phyloP scores from a whole-genome alignment of 2,113 vertebrate genomes.

The Ochotona princeps region DNA sequence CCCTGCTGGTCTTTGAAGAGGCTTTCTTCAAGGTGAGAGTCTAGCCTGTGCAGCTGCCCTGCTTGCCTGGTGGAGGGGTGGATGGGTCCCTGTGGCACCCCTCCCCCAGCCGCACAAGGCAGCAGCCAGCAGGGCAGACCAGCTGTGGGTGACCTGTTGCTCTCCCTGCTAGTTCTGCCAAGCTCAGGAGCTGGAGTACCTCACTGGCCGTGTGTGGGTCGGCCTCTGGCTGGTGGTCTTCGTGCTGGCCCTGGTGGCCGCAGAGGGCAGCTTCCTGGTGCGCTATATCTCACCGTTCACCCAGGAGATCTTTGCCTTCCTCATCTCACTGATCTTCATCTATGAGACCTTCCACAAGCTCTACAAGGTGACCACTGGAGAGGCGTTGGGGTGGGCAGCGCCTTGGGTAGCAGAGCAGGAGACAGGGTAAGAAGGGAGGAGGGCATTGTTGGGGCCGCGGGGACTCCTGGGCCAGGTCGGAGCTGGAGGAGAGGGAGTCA shows the following conservation, averaged over 20 bases:
- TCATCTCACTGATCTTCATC: conserved; percentile 99
- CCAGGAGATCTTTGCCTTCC: conserved; percentile 99
- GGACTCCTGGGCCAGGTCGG: neutral
- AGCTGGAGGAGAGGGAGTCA: neutral
- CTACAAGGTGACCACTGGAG: conserved; percentile 88
- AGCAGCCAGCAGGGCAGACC: accelerated
- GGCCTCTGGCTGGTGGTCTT: conserved; percentile 98
- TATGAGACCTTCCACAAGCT: conserved; percentile 98
- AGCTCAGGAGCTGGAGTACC: conserved; percentile 94
- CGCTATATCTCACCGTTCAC: conserved; percentile 99
- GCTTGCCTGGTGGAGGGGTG: no score
- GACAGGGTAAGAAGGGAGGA: neutral
- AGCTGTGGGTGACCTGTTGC: conserved; percentile 43
- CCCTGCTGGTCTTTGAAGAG: conserved; percentile 98
- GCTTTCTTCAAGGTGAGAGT: conserved; percentile 94
- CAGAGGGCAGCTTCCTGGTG: conserved; percentile 97
- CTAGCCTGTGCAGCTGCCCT: no score
- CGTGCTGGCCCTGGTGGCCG: conserved; percentile 95
- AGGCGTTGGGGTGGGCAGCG: neutral
- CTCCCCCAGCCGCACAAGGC: neutral
- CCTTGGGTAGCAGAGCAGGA: neutral
- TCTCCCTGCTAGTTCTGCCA: conserved; percentile 92
- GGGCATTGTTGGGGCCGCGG: accelerated
- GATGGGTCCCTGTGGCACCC: neutral
- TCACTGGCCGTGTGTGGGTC: conserved; percentile 98